Conservation (phyloP, 2,113 vertebrate genomes). For the Dicaeum eximium region DNA sequence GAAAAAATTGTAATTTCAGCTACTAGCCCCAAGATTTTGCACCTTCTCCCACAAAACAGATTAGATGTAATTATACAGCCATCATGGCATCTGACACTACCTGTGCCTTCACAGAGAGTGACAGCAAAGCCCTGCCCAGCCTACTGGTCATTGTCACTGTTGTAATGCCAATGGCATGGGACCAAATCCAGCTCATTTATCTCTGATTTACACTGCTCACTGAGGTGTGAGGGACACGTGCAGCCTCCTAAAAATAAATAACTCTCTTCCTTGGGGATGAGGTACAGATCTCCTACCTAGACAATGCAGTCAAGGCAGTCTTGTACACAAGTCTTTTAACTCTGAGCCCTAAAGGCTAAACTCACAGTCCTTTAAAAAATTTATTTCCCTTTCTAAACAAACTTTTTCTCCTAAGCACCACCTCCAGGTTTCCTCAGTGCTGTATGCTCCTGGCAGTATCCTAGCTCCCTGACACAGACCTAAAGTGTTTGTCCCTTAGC, state of each 20-base stretch:
- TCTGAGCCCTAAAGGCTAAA: neutral
- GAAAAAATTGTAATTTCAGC: neutral
- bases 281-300: neutral
- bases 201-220: neutral
- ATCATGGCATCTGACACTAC: neutral
- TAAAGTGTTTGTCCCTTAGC: neutral
- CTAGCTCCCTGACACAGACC: fast-evolving
- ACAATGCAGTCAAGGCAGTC: neutral
- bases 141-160: neutral
- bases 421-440: neutral
- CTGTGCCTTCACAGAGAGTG: neutral
- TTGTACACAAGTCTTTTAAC: neutral
- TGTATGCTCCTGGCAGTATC: neutral
- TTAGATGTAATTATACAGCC: neutral
- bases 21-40: neutral
- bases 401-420: neutral
- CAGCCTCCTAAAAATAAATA: neutral
- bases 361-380: neutral
- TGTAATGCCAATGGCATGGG: neutral
- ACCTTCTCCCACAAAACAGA: neutral
- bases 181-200: neutral
- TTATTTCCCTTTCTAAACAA: fast-evolving
- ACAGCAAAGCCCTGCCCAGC: neutral
- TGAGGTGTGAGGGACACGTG: neutral
- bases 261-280: neutral